Evolutionary conservation across 1,140 invertebrate species (phyloP).

Genomic region (Vollenhovia emeryi): DNA sequence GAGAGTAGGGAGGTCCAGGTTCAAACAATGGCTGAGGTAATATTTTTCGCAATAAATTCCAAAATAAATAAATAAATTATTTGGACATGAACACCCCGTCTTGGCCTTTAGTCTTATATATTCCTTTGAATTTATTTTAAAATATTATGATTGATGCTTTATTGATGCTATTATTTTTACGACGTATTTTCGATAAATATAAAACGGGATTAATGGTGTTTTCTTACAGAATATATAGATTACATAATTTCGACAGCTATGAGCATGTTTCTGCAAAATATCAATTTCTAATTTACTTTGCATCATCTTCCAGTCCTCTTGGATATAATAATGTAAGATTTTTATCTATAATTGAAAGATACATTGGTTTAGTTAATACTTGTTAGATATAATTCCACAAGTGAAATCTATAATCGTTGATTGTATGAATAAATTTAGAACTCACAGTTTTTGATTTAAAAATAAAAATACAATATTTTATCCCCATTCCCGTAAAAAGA

Average conservation of each 20-base stretch:
- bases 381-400: not conserved
- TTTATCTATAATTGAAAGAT: conserved; percentile 5
- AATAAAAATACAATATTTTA: not conserved
- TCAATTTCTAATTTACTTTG: conserved; percentile 30
- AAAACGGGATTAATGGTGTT: not conserved
- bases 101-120: no score
- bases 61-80: not conserved
- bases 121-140: no score
- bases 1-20: no score
- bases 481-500: not conserved
- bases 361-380: not conserved
- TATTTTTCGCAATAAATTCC: no score
- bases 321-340: not conserved
- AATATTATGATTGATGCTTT: not conserved
- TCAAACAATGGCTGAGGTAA: no score
- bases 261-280: conserved; percentile 29
- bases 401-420: not conserved
- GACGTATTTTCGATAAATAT: not conserved
- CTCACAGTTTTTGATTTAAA: conserved; percentile 23
- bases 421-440: not conserved
- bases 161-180: not conserved
- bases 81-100: no score
- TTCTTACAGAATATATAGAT: conserved; percentile 1
- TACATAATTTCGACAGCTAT: not conserved
- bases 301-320: conserved; percentile 23